Evolutionary conservation across 2,888 invertebrate species (phyloP).

Genomic region (Catonia carolina): DNA sequence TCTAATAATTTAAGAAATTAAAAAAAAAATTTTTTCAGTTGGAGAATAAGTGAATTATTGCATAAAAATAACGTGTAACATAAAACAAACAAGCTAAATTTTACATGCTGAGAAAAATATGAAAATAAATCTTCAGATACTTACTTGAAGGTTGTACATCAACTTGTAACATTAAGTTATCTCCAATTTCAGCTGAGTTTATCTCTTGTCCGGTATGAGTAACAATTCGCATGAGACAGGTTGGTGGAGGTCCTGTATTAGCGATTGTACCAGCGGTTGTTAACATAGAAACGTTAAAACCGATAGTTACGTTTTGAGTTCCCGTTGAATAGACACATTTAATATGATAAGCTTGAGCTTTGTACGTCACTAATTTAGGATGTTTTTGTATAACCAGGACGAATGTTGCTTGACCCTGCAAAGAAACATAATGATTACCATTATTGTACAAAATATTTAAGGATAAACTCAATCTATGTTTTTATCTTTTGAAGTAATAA

Average conservation of each 20-base stretch:
- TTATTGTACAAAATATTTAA: no score
- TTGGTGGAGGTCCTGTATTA: slow-evolving; percentile 89
- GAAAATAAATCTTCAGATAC: no score
- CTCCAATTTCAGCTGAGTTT: slow-evolving; percentile 85
- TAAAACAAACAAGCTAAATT: no score
- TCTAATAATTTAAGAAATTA: no score
- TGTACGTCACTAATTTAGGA: slow-evolving; percentile 88
- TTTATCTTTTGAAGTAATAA: not conserved
- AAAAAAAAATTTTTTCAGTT: no score
- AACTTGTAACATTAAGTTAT: slow-evolving; percentile 77
- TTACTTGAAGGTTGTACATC: slow-evolving; percentile 66
- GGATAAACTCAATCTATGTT: no score
- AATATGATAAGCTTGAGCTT: slow-evolving; percentile 93
- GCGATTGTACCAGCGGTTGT: slow-evolving; percentile 93
- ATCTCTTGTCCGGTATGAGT: slow-evolving; percentile 81
- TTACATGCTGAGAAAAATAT: no score
- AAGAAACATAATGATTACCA: no score
- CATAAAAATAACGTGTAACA: no score
- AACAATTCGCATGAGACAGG: slow-evolving; percentile 86
- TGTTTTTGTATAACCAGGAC: slow-evolving; percentile 94
- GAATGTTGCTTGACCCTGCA: slow-evolving; percentile 82
- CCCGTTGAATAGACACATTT: slow-evolving; percentile 93
- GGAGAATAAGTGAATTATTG: no score
- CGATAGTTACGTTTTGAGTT: slow-evolving; percentile 84
- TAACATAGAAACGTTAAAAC: slow-evolving; percentile 92